Base-by-base conservation (phyloP, 1,140 invertebrate genomes). In the Teleopsis dalmanni region DNA sequence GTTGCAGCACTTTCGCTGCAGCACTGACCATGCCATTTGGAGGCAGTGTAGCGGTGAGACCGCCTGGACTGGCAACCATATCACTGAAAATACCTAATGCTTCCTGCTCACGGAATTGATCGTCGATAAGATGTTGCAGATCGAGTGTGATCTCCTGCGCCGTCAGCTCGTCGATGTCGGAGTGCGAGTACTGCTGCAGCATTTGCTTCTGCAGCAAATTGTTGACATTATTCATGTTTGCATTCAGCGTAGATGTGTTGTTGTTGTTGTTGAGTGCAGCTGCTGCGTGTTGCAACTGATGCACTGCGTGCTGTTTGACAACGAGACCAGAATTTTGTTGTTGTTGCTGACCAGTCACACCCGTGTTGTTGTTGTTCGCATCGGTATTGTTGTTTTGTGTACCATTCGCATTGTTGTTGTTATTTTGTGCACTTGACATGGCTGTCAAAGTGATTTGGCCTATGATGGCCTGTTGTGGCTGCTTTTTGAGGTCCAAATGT, bases 71-170 rank as follows among this genome's bases (percentile, higher is more conserved):
- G 16, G 83, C 75, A 51, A 87, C 73, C 52, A 91, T 88, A 56
- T 92, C 88, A 52, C 83, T 80, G 58, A 88, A 85, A 10, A 91
- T 74, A 7, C 85, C 84, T 65, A 79, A 71, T 2, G 75, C 73
- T 55, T 80, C 77, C 52, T 78, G 76, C 56, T 90, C 87, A 58
- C 81, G 80, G 68, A 92, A 91, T 71, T 91, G 87, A 62, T 92
- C 89, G 71, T 92, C 89, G 57, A 92, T 92, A 56, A 94, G 76
- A 65, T 88, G 84, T 59, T 91, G 87, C 48, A 94, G 75, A 60
- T 94, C 89, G 50, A 94, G 72, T 26, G 86, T 88, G 60, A 94
- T 91, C 70, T 93, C 90, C 36, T 88, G 87, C 14, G 84, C 87
- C 65, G 88, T 90, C 50, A 94, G 76, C 61, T 93, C 89, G 55